phyloP scores from a whole-genome alignment of 2,797 vertebrate genomes.

The Neostethus bicornis region DNA sequence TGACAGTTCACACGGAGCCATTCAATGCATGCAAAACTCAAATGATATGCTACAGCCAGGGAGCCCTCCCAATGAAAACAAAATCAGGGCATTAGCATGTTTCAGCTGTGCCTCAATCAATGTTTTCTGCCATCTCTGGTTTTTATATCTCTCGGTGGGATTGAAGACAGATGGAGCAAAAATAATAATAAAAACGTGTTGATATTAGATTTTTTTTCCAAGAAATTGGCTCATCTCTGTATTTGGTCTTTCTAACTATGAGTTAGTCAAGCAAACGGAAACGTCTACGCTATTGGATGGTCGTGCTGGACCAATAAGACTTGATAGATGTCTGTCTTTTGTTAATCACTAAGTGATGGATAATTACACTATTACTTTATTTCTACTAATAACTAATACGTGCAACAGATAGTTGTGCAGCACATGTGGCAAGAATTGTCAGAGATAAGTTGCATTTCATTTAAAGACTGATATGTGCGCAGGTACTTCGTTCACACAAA shows the following conservation, averaged over 20 bases:
- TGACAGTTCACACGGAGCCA: slow-evolving; percentile 70
- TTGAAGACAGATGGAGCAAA: slow-evolving; percentile 53
- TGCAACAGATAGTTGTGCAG: slow-evolving; percentile 13
- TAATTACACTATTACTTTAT: slow-evolving; percentile 31
- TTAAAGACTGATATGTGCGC: slow-evolving; percentile 12
- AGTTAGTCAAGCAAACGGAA: slow-evolving; percentile 65
- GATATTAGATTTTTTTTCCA: slow-evolving; percentile 58
- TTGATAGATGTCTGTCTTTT: slow-evolving; percentile 42
- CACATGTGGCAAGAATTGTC: slow-evolving; percentile 9
- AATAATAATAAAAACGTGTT: slow-evolving; percentile 58
- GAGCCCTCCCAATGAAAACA: slow-evolving; percentile 73
- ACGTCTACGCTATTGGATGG: slow-evolving; percentile 57
- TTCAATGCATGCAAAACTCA: slow-evolving; percentile 77
- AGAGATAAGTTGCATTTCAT: slow-evolving; percentile 51
- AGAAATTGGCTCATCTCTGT: slow-evolving; percentile 25
- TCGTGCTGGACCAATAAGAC: slow-evolving; percentile 63
- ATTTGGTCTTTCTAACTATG: slow-evolving; percentile 54
- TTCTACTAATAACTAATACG: slow-evolving; percentile 9
- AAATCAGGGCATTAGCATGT: slow-evolving; percentile 79
- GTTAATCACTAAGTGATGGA: slow-evolving; percentile 43
- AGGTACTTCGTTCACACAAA: slow-evolving; percentile 35
- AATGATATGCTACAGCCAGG: slow-evolving; percentile 75
- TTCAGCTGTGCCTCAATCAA: slow-evolving; percentile 78
- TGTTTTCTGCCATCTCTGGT: slow-evolving; percentile 58
- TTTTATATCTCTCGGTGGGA: slow-evolving; percentile 70